A percentile compares a stretch with the other conserved stretches of the same genome.
Conservation (phyloP, 2,797 vertebrate species). For the Bradypus variegatus region DNA sequence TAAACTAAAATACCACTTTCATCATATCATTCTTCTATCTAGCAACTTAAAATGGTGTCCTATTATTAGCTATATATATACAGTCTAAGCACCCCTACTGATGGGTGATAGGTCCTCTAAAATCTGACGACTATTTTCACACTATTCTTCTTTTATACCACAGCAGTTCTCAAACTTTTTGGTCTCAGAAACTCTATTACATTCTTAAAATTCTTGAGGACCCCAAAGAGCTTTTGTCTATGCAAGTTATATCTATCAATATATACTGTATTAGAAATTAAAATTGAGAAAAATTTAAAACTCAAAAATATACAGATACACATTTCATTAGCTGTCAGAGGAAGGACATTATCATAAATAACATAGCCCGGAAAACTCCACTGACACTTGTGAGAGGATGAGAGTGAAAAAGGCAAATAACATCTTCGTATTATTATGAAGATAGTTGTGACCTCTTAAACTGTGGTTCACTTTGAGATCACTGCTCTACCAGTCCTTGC, state of each 20-base stretch:
- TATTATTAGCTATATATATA: neutral
- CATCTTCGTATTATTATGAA: constrained; percentile 17
- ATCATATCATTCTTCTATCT: neutral
- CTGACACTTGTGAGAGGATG: neutral
- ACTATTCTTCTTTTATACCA: constrained; percentile 21
- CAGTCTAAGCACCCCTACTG: neutral
- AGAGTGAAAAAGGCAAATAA: constrained; percentile 34
- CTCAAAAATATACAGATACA: constrained; percentile 13
- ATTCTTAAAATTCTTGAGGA: constrained; percentile 2
- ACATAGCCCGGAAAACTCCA: neutral
- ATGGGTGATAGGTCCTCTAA: neutral
- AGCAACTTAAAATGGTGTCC: constrained; percentile 16
- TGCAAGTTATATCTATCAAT: neutral
- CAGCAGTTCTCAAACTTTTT: neutral
- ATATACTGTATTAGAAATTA: constrained; percentile 3
- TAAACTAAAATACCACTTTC: constrained; percentile 15
- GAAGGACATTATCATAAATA: constrained; percentile 7
- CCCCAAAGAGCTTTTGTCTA: neutral
- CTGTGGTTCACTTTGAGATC: constrained; percentile 28
- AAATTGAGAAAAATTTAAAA: constrained; percentile 34
- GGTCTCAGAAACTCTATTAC: neutral
- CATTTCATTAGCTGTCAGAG: neutral
- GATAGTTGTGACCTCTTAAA: constrained; percentile 19
- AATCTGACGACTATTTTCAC: neutral
- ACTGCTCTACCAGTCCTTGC: neutral